phyloP scores from a whole-genome alignment of 30 jellyfish, hydroid and myxozoan genomes.

The Aurelia aurita complex sp. Pacific region DNA sequence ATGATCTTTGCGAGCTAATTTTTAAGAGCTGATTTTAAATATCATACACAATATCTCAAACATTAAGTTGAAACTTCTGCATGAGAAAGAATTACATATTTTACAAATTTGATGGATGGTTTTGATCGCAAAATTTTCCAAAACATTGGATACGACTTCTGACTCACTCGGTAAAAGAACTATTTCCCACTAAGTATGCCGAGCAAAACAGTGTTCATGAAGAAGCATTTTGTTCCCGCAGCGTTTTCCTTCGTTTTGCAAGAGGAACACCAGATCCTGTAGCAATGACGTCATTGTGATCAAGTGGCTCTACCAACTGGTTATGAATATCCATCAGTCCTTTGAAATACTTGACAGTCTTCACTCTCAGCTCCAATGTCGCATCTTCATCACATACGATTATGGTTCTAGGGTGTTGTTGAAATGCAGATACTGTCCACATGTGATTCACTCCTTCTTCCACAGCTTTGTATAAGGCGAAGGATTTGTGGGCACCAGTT shows the following conservation, averaged over 20 bases:
- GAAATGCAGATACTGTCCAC: slow-evolving; percentile 99
- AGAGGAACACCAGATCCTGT: slow-evolving; percentile 71
- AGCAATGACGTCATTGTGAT: slow-evolving; percentile 38
- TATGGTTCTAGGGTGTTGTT: slow-evolving; percentile 91
- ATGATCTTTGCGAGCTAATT: too few relatives aligned
- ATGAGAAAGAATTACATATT: too few relatives aligned
- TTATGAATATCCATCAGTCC: slow-evolving; percentile 94
- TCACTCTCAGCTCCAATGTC: slow-evolving; percentile 89
- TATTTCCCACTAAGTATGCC: too few relatives aligned
- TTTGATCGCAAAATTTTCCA: too few relatives aligned
- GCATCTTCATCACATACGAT: slow-evolving; percentile 96
- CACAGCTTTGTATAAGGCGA: slow-evolving; percentile 90
- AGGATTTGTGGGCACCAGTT: slow-evolving; percentile 94
- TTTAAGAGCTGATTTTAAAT: too few relatives aligned
- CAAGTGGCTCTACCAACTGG: slow-evolving; percentile 75
- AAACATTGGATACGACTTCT: too few relatives aligned
- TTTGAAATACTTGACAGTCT: slow-evolving; percentile 95
- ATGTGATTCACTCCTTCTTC: slow-evolving; percentile 98
- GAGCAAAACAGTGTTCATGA: too few relatives aligned
- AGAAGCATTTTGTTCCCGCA: slow-evolving; percentile 1
- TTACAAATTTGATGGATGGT: too few relatives aligned
- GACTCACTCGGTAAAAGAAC: too few relatives aligned
- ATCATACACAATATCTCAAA: too few relatives aligned
- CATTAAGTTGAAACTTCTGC: too few relatives aligned
- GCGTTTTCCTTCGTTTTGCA: slow-evolving; percentile 44